These are phyloP conservation scores for Acrossocheilus wenchowensis DNA, from an alignment of 2,797 vertebrate genomes.

Conservation along the genomic window DNA sequence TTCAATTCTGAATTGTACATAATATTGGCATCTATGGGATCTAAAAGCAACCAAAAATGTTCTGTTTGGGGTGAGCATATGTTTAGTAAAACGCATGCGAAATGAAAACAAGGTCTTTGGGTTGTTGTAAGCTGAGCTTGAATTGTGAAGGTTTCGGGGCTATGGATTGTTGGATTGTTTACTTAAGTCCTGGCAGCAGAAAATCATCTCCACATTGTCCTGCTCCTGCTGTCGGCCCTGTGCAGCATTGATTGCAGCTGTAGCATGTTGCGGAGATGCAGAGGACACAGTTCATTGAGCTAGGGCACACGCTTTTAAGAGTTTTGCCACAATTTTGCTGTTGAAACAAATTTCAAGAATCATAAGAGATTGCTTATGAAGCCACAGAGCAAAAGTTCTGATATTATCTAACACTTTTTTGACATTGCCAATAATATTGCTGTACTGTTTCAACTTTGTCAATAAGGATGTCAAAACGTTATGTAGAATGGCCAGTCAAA, in stretches of 20 bases:
- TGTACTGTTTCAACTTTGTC: not conserved
- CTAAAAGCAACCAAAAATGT: not conserved
- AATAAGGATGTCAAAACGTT: not conserved
- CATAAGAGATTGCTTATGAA: not conserved
- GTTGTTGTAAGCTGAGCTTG: conserved; percentile 74
- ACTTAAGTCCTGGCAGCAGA: conserved; percentile 70
- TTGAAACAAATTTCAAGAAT: conserved; percentile 10
- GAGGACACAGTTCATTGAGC: conserved; percentile 85
- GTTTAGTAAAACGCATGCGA: conserved; percentile 16
- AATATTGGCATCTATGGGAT: not conserved
- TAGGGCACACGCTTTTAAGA: not conserved
- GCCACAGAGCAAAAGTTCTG: not conserved
- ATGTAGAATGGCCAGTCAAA: not conserved
- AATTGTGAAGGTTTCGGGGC: conserved; percentile 67
- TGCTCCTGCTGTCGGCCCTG: conserved; percentile 75
- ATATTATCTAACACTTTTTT: not conserved
- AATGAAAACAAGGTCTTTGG: conserved; percentile 66
- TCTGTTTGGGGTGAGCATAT: not conserved
- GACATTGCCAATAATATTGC: not conserved
- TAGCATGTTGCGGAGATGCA: conserved; percentile 81
- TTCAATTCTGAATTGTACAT: not conserved
- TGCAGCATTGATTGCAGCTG: conserved; percentile 79
- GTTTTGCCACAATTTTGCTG: conserved; percentile 6
- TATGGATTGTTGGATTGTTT: conserved; percentile 65
- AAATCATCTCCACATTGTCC: conserved; percentile 78